Conservation (phyloP, 2,113 vertebrate species). For the Natator depressus region DNA sequence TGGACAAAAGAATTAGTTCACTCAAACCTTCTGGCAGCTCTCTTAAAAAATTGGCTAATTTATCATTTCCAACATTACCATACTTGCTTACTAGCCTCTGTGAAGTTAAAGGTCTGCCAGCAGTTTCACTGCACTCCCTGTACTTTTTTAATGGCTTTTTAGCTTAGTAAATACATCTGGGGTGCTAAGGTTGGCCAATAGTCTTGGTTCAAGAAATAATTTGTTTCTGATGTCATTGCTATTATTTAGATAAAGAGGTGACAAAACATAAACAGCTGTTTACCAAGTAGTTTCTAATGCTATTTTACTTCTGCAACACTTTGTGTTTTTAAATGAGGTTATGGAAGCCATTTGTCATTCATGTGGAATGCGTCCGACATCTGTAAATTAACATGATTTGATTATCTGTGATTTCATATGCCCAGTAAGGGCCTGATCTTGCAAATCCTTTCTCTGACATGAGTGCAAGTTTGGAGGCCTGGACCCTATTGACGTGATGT, state of each 20-base stretch:
- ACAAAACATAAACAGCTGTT: background rate
- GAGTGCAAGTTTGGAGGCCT: background rate
- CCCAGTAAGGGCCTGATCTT: background rate
- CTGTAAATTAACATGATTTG: background rate
- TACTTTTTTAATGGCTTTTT: background rate
- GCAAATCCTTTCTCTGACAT: background rate
- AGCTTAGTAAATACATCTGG: background rate
- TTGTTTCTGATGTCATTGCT: background rate
- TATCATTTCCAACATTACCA: background rate
- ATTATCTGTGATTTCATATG: background rate
- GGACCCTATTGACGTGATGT: background rate
- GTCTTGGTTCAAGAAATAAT: accelerated
- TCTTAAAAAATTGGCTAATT: background rate
- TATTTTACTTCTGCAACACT: background rate
- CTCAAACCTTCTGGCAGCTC: background rate
- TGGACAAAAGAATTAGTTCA: background rate
- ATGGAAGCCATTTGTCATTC: background rate
- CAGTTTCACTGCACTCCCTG: background rate
- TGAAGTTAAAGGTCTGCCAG: background rate
- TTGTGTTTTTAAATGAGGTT: background rate
- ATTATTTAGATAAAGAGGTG: background rate
- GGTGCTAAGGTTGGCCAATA: background rate
- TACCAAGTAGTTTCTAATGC: background rate
- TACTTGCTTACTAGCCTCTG: background rate
- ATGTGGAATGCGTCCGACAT: background rate